These are phyloP conservation scores for Scatophagus argus DNA, from an alignment of 2,113 vertebrate species.

Conservation along the genomic window DNA sequence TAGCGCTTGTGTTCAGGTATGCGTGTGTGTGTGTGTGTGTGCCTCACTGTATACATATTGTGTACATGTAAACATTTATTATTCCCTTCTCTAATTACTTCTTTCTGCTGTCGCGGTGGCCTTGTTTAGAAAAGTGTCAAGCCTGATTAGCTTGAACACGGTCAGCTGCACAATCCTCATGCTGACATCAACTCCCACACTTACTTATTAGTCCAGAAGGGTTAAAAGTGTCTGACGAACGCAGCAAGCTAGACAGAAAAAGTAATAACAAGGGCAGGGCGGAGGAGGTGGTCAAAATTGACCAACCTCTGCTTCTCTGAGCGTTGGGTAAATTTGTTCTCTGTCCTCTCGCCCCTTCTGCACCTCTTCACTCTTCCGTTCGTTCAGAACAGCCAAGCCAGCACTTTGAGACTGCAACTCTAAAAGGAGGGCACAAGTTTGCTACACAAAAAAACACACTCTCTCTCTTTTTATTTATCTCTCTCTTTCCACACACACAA, in stretches of 20 bases:
- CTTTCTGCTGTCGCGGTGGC: conserved; percentile 51
- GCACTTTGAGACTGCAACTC: conserved; percentile 65
- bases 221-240: conserved; percentile 61
- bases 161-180: conserved; percentile 43
- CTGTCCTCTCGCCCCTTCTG: conserved; percentile 50
- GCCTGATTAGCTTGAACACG: conserved; percentile 50
- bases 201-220: conserved; percentile 57
- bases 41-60: conserved; percentile 20
- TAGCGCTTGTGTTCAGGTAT: conserved; percentile 11
- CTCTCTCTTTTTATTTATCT: not conserved
- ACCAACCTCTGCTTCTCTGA: conserved; percentile 41
- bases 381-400: conserved; percentile 61
- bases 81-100: conserved; percentile 69
- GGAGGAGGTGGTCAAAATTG: conserved; percentile 54
- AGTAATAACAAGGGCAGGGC: conserved; percentile 54
- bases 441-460: conserved; percentile 48
- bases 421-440: conserved; percentile 64
- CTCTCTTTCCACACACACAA: conserved; percentile 1
- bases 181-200: conserved; percentile 54
- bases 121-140: conserved; percentile 44
- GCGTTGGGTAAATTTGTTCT: conserved; percentile 41
- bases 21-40: conserved; percentile 1
- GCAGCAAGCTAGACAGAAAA: conserved; percentile 35
- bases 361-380: conserved; percentile 30
- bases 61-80: conserved; percentile 50